Percentiles rank a stretch among this genome's conserved stretches.
Evolutionary conservation across 2,888 invertebrate species (phyloP).

Genomic region (Synanthedon vespiformis): DNA sequence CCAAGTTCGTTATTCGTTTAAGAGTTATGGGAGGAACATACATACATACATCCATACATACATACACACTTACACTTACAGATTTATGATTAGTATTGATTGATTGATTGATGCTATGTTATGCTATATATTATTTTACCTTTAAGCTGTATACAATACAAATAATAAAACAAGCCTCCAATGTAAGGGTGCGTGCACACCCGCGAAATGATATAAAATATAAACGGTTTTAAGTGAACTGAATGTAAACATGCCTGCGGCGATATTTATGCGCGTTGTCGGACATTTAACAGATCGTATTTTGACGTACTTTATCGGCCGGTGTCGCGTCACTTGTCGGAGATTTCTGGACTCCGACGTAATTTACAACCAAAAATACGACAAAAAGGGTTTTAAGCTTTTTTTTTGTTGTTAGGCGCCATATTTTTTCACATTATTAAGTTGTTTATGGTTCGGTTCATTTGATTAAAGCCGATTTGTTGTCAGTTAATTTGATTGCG

Average conservation of each 20-base stretch:
- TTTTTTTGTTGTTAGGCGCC: background rate
- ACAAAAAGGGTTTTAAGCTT: conserved; percentile 5
- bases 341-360: conserved; percentile 1
- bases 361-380: conserved; percentile 7
- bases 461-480: background rate
- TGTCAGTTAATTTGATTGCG: background rate
- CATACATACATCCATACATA: too few species aligned
- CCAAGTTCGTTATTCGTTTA: too few species aligned
- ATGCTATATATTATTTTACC: too few species aligned
- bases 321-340: conserved; percentile 18
- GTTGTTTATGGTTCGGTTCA: background rate
- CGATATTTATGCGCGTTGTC: conserved; percentile 35
- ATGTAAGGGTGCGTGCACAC: background rate
- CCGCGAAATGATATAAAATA: background rate
- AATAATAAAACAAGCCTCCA: background rate
- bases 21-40: too few species aligned
- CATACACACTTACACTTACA: too few species aligned
- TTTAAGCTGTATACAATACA: background rate
- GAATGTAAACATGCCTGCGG: conserved; percentile 4
- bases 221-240: conserved; percentile 1
- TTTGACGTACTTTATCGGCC: conserved; percentile 41
- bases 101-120: too few species aligned
- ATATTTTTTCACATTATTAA: background rate
- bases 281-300: conserved; percentile 46
- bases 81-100: too few species aligned